A percentile compares a stretch with the other conserved stretches of the same genome.
Conservation (phyloP, 1,140 invertebrate species). For the Megalopta genalis region DNA sequence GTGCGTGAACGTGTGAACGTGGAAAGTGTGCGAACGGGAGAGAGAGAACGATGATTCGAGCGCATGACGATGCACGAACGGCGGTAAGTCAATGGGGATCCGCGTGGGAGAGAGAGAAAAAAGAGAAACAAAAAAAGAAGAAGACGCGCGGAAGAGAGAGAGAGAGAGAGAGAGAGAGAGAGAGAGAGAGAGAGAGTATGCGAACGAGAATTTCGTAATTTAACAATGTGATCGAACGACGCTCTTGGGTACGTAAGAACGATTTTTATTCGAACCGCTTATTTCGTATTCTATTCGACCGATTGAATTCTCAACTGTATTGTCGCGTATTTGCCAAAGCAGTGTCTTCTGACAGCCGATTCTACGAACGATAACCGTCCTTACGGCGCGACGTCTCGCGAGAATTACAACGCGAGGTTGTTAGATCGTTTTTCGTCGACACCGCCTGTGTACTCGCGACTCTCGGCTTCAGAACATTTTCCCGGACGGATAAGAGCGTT, state of each 20-base stretch:
- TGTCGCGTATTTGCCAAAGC: background rate
- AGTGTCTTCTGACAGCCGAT: background rate
- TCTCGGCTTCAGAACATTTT: background rate
- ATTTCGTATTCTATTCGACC: slow-evolving; percentile 14
- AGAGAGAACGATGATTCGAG: no score
- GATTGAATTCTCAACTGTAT: background rate
- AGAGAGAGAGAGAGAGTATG: background rate
- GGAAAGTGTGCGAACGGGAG: no score
- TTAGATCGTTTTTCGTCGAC: background rate
- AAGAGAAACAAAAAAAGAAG: background rate
- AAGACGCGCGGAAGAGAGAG: background rate
- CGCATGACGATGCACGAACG: no score
- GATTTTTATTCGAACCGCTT: slow-evolving; percentile 11
- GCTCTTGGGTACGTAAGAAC: background rate
- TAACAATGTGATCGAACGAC: background rate
- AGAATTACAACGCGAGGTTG: background rate
- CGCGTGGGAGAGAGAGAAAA: no score
- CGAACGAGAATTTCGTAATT: background rate
- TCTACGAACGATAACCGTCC: slow-evolving; percentile 29
- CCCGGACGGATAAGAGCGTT: no score
- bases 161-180: background rate
- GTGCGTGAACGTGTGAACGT: no score
- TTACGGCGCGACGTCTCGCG: background rate
- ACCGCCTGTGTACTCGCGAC: background rate
- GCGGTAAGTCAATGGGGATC: background rate